Conservation (phyloP, 2,113 vertebrate genomes). For the Alaudala cheleensis region DNA sequence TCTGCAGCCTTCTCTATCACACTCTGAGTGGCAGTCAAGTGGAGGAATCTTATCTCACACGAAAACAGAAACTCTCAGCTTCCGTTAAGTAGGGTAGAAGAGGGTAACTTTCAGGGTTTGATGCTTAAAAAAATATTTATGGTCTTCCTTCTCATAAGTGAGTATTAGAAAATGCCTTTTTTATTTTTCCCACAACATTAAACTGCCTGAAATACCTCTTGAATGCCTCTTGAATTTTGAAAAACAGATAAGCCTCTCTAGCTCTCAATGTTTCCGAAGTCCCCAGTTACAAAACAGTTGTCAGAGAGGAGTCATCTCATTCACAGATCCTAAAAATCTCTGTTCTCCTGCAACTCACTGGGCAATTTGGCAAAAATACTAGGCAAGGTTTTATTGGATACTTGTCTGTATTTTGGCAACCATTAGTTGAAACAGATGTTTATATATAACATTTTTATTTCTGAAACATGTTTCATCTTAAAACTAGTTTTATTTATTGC, state of each 20-base stretch:
- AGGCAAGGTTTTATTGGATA: neutral
- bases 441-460: slow-evolving; percentile 29
- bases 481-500: slow-evolving; percentile 13
- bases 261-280: neutral
- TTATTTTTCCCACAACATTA: neutral
- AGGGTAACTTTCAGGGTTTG: neutral
- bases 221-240: neutral
- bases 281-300: neutral
- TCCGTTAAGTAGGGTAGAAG: neutral
- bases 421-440: slow-evolving; percentile 17
- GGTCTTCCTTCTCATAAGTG: neutral
- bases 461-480: neutral
- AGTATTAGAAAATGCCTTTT: neutral
- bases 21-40: neutral
- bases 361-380: neutral
- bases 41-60: neutral
- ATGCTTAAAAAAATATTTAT: neutral
- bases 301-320: neutral
- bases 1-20: neutral
- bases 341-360: neutral
- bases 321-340: neutral
- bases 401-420: slow-evolving; percentile 11
- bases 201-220: neutral
- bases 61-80: neutral
- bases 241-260: neutral